Evolutionary conservation across 2,797 vertebrate species (phyloP).

Genomic region (Coregonus ussuriensis): DNA sequence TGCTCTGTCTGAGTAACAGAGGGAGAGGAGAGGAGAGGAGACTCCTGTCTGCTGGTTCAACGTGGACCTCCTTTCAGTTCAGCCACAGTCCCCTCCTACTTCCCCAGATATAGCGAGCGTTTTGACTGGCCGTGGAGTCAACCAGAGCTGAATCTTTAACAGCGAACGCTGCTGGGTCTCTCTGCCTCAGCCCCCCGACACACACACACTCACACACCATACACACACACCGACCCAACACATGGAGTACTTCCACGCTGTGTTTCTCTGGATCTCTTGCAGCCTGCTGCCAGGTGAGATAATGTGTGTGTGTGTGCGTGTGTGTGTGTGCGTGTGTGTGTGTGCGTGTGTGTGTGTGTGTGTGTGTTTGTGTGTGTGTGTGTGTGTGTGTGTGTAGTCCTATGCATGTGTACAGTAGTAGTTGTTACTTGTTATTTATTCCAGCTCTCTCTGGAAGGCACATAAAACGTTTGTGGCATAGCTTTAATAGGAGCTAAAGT

Average conservation of each 20-base stretch:
- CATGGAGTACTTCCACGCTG: slow-evolving; percentile 87
- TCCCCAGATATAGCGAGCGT: slow-evolving; percentile 70
- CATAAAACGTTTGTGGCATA: slow-evolving; percentile 10
- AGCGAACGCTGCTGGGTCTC: slow-evolving; percentile 69
- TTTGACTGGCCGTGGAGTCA: slow-evolving; percentile 70
- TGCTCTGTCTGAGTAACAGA: slow-evolving; percentile 25
- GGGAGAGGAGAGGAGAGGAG: slow-evolving; percentile 40
- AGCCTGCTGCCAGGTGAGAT: slow-evolving; percentile 86
- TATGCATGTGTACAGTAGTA: slow-evolving; percentile 17
- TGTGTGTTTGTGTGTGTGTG: slow-evolving; percentile 15
- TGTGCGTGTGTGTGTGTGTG: slow-evolving; percentile 16
- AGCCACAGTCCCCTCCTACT: slow-evolving; percentile 77
- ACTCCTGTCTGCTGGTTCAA: slow-evolving; percentile 52
- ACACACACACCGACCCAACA: slow-evolving; percentile 26
- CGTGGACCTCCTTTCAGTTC: slow-evolving; percentile 65
- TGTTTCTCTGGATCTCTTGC: slow-evolving; percentile 86
- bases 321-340: neutral
- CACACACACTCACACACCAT: slow-evolving; percentile 38
- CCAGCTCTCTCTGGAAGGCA: slow-evolving; percentile 44
- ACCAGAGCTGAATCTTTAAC: slow-evolving; percentile 74
- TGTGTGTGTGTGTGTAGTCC: slow-evolving; percentile 13
- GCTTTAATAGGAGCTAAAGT: neutral
- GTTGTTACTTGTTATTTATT: slow-evolving; percentile 29
- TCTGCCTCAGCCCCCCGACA: slow-evolving; percentile 55
- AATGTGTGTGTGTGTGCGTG: slow-evolving; percentile 24